A percentile compares a stretch with the other conserved stretches of the same genome.
These are phyloP conservation scores for Enteromius mattozi DNA, from an alignment of 2,797 vertebrate genomes.

Conservation along the genomic window DNA sequence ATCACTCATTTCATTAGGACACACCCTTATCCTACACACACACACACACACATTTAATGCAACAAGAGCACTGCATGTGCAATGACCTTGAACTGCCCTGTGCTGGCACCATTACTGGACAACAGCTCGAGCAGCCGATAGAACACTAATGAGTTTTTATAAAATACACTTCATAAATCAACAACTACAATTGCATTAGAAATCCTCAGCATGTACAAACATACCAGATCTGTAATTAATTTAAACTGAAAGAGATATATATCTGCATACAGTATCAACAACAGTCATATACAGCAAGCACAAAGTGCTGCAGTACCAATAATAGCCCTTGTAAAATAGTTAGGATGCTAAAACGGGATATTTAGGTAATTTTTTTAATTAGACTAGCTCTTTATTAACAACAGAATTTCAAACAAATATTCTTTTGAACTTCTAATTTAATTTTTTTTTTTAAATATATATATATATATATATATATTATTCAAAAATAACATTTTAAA, in stretches of 20 bases:
- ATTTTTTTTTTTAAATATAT: no score
- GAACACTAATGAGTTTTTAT: conserved; percentile 22
- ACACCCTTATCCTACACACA: conserved; percentile 32
- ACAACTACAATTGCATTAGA: not conserved
- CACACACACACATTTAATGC: conserved; percentile 33
- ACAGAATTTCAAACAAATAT: not conserved
- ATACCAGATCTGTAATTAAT: not conserved
- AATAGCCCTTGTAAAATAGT: not conserved
- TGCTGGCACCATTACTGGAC: conserved; percentile 44
- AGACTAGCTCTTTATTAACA: not conserved
- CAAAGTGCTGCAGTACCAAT: not conserved
- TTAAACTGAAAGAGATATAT: not conserved
- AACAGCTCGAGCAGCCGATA: conserved; percentile 9
- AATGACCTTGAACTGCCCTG: conserved; percentile 45
- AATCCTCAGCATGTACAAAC: not conserved
- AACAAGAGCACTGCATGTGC: conserved; percentile 41
- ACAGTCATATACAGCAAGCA: not conserved
- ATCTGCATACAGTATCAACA: not conserved
- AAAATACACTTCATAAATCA: not conserved
- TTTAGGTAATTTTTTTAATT: no score
- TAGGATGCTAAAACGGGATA: not conserved
- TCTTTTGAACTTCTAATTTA: not conserved
- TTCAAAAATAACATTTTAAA: not conserved
- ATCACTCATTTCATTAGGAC: conserved; percentile 56
- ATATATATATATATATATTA: no score